Base-by-base conservation (phyloP, 2,797 vertebrate species). In the Lutra lutra region DNA sequence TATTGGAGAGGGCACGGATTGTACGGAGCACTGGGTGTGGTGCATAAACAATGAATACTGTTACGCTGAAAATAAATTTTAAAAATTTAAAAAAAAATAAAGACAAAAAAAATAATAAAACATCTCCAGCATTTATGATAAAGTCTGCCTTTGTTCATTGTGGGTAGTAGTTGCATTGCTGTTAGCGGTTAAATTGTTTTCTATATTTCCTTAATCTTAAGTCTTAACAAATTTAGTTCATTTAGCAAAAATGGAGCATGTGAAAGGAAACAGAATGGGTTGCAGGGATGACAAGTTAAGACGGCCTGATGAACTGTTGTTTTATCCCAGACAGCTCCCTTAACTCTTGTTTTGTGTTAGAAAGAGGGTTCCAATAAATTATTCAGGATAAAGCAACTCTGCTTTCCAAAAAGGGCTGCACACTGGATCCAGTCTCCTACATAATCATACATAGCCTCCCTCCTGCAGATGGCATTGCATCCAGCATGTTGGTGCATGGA, bases 331-430 rank as follows among this genome's bases (percentile, higher is more conserved):
- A 20, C 72, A 97, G 82, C 23, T 96, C 72, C 56, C 20, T 86
- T 0, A 0, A 35, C 91, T 97, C 85, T 51, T 85, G 40, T 54
- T 85, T 94, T 93, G n/a, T 35, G 68, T 96, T 96, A 23, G 75
- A 94, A 91, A 97, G 94, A 40, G 58, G 80, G 96, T 97, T 97
- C 66, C 78, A 96, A 97, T 97, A 94, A 98, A 98, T 95, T 98
- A 97, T 94, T 96, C 88, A 96, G 91, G 91, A 90, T n/a, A 85
- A 96, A 97, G 46, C 64, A 72, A 91, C 58, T 93, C 95, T 79
- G 92, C 78, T 85, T 98, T 95, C 94, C 83, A 83, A 72, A 95
- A 60, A 94, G 86, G 38, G 88, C 93, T 60, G 79, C 58, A 29
- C 66, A 32, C 88, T 97, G 97, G 96, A 98, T 94, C 75, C 58